A percentile compares a stretch with the other conserved stretches of the same genome.
Conservation (phyloP, 2,797 vertebrate genomes). For the Margarornis squamiger region DNA sequence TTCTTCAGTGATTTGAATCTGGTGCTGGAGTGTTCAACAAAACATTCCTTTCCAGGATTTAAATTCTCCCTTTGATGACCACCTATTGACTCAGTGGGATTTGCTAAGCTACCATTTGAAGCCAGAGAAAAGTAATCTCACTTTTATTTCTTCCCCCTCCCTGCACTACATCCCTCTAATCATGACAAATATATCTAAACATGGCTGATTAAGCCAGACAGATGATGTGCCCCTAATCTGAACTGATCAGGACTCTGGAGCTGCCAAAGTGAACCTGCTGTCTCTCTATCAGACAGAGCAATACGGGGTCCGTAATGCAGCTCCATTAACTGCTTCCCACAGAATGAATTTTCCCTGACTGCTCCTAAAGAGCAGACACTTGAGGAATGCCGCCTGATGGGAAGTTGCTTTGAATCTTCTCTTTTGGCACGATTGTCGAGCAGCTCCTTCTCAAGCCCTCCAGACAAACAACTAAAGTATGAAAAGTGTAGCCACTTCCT, state of each 20-base stretch:
- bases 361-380: conserved; percentile 52
- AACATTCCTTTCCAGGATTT: conserved; percentile 28
- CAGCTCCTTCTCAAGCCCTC: conserved; percentile 23
- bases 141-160: conserved; percentile 9
- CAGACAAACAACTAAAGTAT: conserved; percentile 20
- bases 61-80: conserved; percentile 43
- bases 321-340: conserved; percentile 65
- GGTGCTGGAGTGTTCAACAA: neutral
- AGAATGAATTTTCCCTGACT: conserved; percentile 61
- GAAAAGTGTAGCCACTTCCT: conserved; percentile 65
- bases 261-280: conserved; percentile 66
- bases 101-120: conserved; percentile 22
- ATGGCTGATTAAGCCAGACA: conserved; percentile 70
- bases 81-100: neutral
- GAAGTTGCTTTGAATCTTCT: conserved; percentile 16
- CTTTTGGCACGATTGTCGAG: neutral
- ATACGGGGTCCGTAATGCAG: conserved; percentile 57
- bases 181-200: conserved; percentile 74
- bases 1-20: conserved; percentile 31
- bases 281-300: conserved; percentile 65
- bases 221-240: conserved; percentile 71
- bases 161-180: conserved; percentile 49
- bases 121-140: conserved; percentile 14
- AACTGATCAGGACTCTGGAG: conserved; percentile 69
- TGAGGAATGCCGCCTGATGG: conserved; percentile 55